Percentiles rank a stretch among this genome's conserved stretches.
Evolutionary conservation across 2,888 invertebrate species (phyloP).

Genomic region (Schizotus pectinicornis): DNA sequence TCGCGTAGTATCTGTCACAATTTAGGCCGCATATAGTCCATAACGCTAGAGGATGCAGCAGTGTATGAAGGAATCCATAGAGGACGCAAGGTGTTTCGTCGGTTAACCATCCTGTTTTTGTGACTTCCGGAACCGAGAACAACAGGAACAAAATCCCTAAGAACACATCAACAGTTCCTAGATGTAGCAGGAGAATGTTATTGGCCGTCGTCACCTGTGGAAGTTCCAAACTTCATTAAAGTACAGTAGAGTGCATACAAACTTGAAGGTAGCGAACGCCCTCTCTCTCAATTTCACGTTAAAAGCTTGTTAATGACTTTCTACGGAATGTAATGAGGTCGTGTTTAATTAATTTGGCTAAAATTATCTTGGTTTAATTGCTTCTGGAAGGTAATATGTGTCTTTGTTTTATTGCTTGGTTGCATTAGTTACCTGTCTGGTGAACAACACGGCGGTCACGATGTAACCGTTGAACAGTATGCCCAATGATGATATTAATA

Average conservation of each 20-base stretch:
- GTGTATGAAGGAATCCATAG: slow-evolving; percentile 72
- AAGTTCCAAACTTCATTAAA: too few species aligned
- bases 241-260: too few species aligned
- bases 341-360: slow-evolving; percentile 20
- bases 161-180: slow-evolving; percentile 73
- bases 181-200: slow-evolving; percentile 73
- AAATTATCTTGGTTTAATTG: slow-evolving; percentile 13
- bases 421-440: slow-evolving; percentile 67
- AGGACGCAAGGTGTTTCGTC: slow-evolving; percentile 66
- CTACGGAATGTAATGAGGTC: slow-evolving; percentile 15
- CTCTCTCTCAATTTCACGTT: slow-evolving; percentile 25
- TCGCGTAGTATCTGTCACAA: slow-evolving; percentile 80
- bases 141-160: slow-evolving; percentile 68
- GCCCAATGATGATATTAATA: slow-evolving; percentile 73
- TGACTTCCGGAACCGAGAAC: slow-evolving; percentile 62
- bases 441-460: slow-evolving; percentile 72
- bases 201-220: slow-evolving; percentile 71
- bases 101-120: slow-evolving; percentile 58
- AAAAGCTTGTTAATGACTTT: slow-evolving; percentile 26
- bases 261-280: background rate
- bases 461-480: slow-evolving; percentile 77
- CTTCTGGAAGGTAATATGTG: background rate
- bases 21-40: slow-evolving; percentile 84
- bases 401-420: background rate
- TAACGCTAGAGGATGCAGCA: slow-evolving; percentile 75